These are phyloP conservation scores for Maccullochella peelii DNA, from an alignment of 2,113 vertebrate genomes.

Conservation along the genomic window DNA sequence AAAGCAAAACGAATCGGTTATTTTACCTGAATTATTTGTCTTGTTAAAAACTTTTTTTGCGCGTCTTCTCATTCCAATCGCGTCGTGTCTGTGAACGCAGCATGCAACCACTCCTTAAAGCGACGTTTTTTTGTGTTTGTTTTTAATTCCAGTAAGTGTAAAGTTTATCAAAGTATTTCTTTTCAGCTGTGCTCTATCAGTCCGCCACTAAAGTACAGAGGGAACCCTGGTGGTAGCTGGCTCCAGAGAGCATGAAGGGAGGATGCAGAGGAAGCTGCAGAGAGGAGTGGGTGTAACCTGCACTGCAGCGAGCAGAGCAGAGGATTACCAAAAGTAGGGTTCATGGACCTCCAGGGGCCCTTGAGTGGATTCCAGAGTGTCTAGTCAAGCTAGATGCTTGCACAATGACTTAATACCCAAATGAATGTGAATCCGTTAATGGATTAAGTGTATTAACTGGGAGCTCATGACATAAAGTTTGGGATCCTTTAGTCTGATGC, in stretches of 20 bases:
- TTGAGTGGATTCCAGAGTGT: neutral
- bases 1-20: neutral
- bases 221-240: neutral
- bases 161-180: neutral
- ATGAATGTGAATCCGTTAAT: neutral
- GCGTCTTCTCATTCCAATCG: conserved; percentile 58
- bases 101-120: conserved; percentile 26
- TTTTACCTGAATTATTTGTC: conserved; percentile 57
- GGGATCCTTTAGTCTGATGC: neutral
- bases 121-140: neutral
- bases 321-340: conserved; percentile 34
- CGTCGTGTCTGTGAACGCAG: conserved; percentile 42
- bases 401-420: conserved; percentile 4
- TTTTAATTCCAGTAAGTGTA: neutral
- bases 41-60: conserved; percentile 31
- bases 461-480: neutral
- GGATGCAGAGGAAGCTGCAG: conserved; percentile 50
- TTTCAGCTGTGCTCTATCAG: neutral
- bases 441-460: neutral
- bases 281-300: conserved; percentile 60
- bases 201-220: neutral
- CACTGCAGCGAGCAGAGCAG: conserved; percentile 16
- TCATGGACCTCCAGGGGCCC: conserved; percentile 32
- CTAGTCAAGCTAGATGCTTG: neutral
- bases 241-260: conserved; percentile 32